A percentile compares a stretch with the other conserved stretches of the same genome.
Conservation (phyloP, 2,888 invertebrate species). For the Nesidiocoris tenuis region DNA sequence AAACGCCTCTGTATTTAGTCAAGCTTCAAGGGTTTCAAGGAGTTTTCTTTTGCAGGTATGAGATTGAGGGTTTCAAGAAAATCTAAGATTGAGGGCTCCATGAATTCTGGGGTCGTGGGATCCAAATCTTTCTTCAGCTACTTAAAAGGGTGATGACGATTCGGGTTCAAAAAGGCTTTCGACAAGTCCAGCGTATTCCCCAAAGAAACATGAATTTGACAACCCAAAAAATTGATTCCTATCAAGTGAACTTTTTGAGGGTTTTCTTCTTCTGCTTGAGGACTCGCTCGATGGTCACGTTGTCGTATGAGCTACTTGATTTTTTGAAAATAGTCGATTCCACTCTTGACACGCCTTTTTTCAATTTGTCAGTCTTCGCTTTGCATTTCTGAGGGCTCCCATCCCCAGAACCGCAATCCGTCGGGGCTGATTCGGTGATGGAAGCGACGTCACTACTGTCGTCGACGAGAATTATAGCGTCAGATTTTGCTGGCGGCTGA, state of each 20-base stretch:
- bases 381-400: neutral
- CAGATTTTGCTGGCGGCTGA: neutral
- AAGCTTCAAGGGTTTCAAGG: too few species aligned
- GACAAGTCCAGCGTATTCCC: too few species aligned
- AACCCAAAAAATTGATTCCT: too few species aligned
- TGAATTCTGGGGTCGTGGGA: too few species aligned
- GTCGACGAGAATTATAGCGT: neutral
- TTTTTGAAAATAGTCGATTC: conserved; percentile 19
- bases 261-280: conserved; percentile 29
- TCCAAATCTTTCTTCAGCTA: too few species aligned
- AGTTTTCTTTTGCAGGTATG: too few species aligned
- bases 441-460: neutral
- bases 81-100: too few species aligned
- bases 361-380: neutral
- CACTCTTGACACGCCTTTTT: neutral
- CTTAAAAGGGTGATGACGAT: too few species aligned
- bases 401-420: neutral
- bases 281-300: conserved; percentile 22
- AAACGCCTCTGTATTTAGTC: too few species aligned
- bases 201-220: too few species aligned
- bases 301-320: conserved; percentile 29
- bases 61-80: too few species aligned
- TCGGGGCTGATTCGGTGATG: neutral
- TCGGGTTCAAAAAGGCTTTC: too few species aligned
- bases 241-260: conserved; percentile 22